phyloP scores from a whole-genome alignment of 2,113 vertebrate species.

The Chlorodrepanis virens region DNA sequence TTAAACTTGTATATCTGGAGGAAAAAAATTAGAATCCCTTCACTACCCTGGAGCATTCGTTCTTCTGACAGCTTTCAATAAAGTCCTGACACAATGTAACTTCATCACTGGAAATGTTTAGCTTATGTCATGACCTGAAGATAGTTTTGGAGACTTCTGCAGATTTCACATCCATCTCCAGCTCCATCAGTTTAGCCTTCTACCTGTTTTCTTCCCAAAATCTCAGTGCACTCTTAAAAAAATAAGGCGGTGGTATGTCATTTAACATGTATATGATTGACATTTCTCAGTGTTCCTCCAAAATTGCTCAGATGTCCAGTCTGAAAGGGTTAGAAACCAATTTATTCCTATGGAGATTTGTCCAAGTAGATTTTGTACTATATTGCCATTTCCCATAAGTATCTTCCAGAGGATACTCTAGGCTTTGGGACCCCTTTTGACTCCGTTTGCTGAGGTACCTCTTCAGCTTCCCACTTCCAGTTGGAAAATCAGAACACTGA shows the following conservation, averaged over 20 bases:
- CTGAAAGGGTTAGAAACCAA: background rate
- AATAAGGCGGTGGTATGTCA: background rate
- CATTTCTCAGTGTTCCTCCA: background rate
- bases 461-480: background rate
- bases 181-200: background rate
- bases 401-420: background rate
- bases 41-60: background rate
- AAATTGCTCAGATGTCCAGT: background rate
- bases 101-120: background rate
- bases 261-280: background rate
- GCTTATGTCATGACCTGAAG: background rate
- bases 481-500: background rate
- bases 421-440: background rate
- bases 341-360: background rate
- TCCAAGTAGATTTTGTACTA: background rate
- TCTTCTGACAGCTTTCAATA: background rate
- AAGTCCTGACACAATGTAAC: background rate
- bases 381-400: background rate
- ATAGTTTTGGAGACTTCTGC: background rate
- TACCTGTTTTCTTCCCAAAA: background rate
- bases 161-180: background rate
- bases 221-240: background rate
- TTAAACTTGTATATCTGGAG: background rate
- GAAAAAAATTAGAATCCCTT: background rate
- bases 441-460: background rate